Evolutionary conservation across 2,113 vertebrate genomes (phyloP).

Genomic region (Blennius ocellaris): DNA sequence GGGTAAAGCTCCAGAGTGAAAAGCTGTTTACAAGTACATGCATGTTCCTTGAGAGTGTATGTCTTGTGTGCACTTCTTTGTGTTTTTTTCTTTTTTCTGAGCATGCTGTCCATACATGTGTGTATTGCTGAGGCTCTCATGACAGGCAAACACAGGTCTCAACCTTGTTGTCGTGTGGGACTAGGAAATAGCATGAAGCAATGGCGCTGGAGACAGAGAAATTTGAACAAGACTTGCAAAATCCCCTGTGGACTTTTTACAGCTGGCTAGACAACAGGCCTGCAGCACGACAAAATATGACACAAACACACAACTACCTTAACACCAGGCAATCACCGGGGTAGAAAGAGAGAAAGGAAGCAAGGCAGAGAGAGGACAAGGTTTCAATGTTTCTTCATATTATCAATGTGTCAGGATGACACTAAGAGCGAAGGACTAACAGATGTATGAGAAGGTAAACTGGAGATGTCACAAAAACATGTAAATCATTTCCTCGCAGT

Average conservation of each 20-base stretch:
- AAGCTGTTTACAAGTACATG: constrained; percentile 42
- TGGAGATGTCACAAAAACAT: constrained; percentile 29
- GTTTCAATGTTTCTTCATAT: constrained; percentile 6
- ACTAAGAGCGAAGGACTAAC: constrained; percentile 33
- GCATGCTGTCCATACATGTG: constrained; percentile 1
- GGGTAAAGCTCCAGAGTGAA: constrained; percentile 39
- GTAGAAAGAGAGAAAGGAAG: neutral
- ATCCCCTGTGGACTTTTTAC: constrained; percentile 38
- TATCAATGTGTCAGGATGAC: constrained; percentile 19
- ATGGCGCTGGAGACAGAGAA: constrained; percentile 42
- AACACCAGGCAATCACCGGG: constrained; percentile 21
- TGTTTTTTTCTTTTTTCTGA: constrained; percentile 28
- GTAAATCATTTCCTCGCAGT: constrained; percentile 52
- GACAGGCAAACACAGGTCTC: constrained; percentile 43
- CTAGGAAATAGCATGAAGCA: constrained; percentile 39
- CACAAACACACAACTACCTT: constrained; percentile 12
- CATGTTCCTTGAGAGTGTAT: constrained; percentile 16
- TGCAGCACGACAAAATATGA: constrained; percentile 26
- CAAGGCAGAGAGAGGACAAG: neutral
- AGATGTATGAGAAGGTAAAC: constrained; percentile 5
- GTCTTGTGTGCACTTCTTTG: constrained; percentile 1
- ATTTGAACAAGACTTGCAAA: constrained; percentile 51
- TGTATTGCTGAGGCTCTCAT: constrained; percentile 15
- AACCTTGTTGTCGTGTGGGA: constrained; percentile 58
- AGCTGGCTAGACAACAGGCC: constrained; percentile 52